A percentile compares a stretch with the other conserved stretches of the same genome.
phyloP scores from a whole-genome alignment of 2,113 vertebrate genomes.

The Nycticryphes semicollaris region DNA sequence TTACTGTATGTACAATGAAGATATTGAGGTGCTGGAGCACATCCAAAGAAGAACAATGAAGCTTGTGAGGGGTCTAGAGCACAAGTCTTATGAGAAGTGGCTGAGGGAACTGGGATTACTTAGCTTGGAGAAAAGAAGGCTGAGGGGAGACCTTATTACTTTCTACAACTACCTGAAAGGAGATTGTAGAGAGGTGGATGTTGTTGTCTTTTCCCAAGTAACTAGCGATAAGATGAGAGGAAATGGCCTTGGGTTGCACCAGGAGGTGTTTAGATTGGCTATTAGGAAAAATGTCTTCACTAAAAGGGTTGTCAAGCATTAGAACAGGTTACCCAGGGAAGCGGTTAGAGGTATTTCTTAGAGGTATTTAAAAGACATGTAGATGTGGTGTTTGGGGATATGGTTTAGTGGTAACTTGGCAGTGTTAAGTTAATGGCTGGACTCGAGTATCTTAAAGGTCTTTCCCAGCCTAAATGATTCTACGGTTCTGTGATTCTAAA shows the following conservation, averaged over 20 bases:
- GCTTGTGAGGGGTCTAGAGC: neutral
- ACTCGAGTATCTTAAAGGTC: neutral
- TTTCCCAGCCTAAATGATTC: neutral
- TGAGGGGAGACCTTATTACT: neutral
- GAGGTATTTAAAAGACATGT: neutral
- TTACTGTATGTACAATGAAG: neutral
- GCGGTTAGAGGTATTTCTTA: neutral
- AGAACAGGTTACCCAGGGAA: neutral
- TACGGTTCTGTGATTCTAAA: neutral
- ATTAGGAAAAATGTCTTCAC: neutral
- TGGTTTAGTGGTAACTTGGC: neutral
- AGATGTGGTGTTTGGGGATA: neutral
- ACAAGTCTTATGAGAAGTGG: neutral
- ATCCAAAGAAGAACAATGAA: neutral
- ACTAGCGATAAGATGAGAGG: neutral
- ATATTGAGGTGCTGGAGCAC: neutral
- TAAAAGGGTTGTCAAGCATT: neutral
- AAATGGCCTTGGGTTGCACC: neutral
- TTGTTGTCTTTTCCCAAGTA: neutral
- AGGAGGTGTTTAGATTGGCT: neutral
- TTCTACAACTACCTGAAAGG: neutral
- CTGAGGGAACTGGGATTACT: neutral
- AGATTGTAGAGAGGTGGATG: neutral
- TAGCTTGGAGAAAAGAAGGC: neutral
- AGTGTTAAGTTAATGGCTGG: neutral